Evolutionary conservation across 2,113 vertebrate genomes (phyloP), one percentile per base, ranked within the genome.

Genomic region (Zosterops hypoxanthus): DNA sequence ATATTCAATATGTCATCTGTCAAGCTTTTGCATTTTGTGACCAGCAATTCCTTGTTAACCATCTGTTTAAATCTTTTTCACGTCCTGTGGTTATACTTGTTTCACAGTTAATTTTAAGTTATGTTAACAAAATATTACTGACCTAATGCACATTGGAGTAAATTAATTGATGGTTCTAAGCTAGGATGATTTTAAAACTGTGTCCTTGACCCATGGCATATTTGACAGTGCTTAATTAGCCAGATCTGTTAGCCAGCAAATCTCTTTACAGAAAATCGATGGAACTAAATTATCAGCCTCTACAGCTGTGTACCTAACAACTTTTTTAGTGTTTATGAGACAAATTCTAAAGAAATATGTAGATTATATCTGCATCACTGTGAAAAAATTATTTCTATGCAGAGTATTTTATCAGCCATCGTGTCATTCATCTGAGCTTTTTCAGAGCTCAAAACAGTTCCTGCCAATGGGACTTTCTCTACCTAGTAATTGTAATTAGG

Each of bases 41-140:
- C 75, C 68, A 87, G 16, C 46, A 91, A 69, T 80, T 94, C 42
- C 64, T 8, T 77, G 66, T 83, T 93, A 92, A 52, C 61, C 80
- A 88, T 94, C 93, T 96, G 70, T 55, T 87, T 68, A 81, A 81
- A 70, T 73, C 50, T 87, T 90, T 92, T 91, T 66, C 47, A 60
- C 44, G 79, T 92, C 63, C 57, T 82, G 53, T 72, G 39, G 44
- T 87, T 91, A 71, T 61, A 52, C 56, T 85, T 0, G 0, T 73
- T 94, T 91, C 26, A 31, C 29, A 52, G 39, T 71, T 94, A 68
- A 78, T 76, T 92, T 84, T 75, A 2, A 87, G 87, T 72, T 69
- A 63, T 36, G 13, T 46, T 93, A 41, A 81, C 52, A 83, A 90
- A 90, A 84, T 68, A 34, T 69, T 92, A 44, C 50, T 95, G 53